Evolutionary conservation across 1,140 invertebrate species (phyloP).

Genomic region (Diorhabda sublineata): DNA sequence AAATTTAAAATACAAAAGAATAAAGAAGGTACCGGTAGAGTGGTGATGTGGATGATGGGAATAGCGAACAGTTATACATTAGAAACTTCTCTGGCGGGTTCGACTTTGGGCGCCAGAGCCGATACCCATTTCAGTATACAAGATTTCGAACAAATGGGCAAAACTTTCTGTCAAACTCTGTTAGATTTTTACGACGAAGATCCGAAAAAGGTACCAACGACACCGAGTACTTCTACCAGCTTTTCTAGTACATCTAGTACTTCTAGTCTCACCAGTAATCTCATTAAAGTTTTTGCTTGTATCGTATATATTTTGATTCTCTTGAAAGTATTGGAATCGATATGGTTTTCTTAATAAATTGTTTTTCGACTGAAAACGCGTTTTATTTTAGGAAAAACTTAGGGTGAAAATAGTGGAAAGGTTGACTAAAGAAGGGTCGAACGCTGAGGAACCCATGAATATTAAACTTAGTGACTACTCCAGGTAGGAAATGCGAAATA

Average conservation of each 20-base stretch:
- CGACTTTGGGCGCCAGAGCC: constrained; percentile 69
- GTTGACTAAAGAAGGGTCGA: constrained; percentile 77
- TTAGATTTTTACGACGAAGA: constrained; percentile 87
- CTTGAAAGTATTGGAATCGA: background rate
- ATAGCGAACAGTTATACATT: constrained; percentile 91
- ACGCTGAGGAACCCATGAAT: constrained; percentile 80
- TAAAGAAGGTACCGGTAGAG: constrained; percentile 89
- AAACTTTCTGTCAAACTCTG: constrained; percentile 87
- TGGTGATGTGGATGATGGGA: constrained; percentile 92
- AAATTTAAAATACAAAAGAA: constrained; percentile 89
- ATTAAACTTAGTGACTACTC: constrained; percentile 81
- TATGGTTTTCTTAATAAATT: background rate
- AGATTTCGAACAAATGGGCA: constrained; percentile 79
- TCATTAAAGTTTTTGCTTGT: no score
- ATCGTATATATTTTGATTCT: no score
- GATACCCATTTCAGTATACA: constrained; percentile 81
- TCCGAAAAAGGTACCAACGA: constrained; percentile 66
- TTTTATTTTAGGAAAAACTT: constrained; percentile 60
- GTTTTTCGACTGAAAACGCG: constrained; percentile 7
- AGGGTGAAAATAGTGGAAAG: constrained; percentile 74
- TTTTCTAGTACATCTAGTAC: background rate
- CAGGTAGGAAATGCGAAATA: constrained; percentile 54
- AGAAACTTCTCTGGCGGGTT: constrained; percentile 90
- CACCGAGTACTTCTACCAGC: background rate
- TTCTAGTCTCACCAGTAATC: background rate